Evolutionary conservation across 2,113 vertebrate species (phyloP), one percentile per base, ranked within the genome.

Genomic region (Hippocampus guttulatus): DNA sequence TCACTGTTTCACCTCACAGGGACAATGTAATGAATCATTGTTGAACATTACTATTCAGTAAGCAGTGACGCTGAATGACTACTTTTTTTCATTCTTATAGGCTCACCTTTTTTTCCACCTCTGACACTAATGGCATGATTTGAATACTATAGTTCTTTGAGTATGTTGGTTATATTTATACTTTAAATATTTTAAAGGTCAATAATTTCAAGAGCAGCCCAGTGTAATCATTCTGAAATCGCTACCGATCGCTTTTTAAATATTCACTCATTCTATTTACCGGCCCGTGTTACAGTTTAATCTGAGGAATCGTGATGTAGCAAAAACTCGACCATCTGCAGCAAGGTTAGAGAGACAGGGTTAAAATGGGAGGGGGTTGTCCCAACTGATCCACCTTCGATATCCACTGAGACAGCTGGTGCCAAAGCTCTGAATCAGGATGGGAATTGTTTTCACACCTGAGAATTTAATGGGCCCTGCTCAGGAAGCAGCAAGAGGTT

Each of bases 361-460:
- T 54, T 67, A 20, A 61, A 11, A 64, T 33, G 18, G 43, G 47
- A 60, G 43, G 58, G 57, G 38, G 47, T 27, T 76, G 33, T 54
- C 18, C 70, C 3, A 6, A 57, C 69, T 64, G 55, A 64, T 76
- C 64, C 66, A 40, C 49, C 45, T 65, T 55, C 16, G 5, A 25
- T 30, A 64, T 68, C 51, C 23, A 49, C 15, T 60, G 51, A 27
- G 68, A 76, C 33, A 57, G 38, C 61, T 67, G 66, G 66, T 3
- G 30, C 61, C 64, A 11, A 54, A 55, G 62, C 68, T 69, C 25
- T 63, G 60, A 71, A 64, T 81, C 75, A 64, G 64, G 41, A 47
- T 62, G 27, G 20, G 47, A 68, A 64, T 45, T 78, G 75, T 78
- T 81, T 77, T 81, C 55, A 69, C 79, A 75, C 73, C 76, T 81